These are phyloP conservation scores for Ascidia mentula DNA, from an alignment of 23 tunicate species.

Conservation along the genomic window DNA sequence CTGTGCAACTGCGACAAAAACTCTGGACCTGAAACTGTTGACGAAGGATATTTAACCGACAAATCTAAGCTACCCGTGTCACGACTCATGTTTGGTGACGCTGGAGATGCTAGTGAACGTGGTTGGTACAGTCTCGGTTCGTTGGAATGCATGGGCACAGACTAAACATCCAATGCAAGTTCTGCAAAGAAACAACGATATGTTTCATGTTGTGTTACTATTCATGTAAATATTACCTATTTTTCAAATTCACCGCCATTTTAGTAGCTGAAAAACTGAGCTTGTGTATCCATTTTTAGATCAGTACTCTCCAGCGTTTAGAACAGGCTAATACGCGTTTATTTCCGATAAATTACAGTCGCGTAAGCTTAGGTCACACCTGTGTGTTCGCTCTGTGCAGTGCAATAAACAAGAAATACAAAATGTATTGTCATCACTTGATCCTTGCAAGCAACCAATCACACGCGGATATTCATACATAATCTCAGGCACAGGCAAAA, in stretches of 20 bases:
- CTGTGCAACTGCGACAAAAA: conserved; percentile 26
- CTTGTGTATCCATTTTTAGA: too few relatives aligned
- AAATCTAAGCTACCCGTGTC: conserved; percentile 10
- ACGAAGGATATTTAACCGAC: conserved; percentile 17
- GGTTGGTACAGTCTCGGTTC: conserved; percentile 21
- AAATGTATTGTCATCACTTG: not conserved
- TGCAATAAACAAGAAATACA: not conserved
- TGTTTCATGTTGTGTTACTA: too few relatives aligned
- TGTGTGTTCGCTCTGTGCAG: not conserved
- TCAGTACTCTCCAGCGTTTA: too few relatives aligned
- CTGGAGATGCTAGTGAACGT: not conserved
- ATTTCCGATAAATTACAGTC: too few relatives aligned
- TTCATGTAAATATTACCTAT: too few relatives aligned
- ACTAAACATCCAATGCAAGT: too few relatives aligned
- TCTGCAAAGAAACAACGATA: too few relatives aligned
- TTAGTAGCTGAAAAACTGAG: too few relatives aligned
- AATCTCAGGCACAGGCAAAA: not conserved
- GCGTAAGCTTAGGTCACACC: too few relatives aligned
- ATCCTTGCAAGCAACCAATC: not conserved
- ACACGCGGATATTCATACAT: not conserved
- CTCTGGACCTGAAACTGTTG: not conserved
- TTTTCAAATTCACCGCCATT: too few relatives aligned
- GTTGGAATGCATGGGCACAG: conserved; percentile 15
- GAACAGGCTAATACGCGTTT: too few relatives aligned
- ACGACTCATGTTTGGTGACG: conserved; percentile 6